Percentiles rank a stretch among this genome's conserved stretches.
Evolutionary conservation across 1,140 invertebrate genomes (phyloP).

Genomic region (Microplitis demolitor): DNA sequence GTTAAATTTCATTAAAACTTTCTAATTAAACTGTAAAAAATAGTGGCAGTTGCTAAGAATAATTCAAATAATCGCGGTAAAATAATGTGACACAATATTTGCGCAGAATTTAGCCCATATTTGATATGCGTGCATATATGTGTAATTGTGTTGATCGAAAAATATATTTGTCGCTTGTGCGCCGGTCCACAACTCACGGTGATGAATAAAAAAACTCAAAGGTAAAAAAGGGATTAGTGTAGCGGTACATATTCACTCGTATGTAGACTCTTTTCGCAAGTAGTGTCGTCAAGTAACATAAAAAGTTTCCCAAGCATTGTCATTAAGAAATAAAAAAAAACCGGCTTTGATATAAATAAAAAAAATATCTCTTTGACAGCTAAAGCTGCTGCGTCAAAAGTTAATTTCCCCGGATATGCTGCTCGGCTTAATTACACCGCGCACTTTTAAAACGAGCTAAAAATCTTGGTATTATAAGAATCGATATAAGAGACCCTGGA

Average conservation of each 20-base stretch:
- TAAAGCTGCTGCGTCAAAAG: background rate
- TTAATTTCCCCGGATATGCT: background rate
- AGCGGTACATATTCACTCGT: too few relatives aligned
- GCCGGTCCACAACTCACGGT: too few relatives aligned
- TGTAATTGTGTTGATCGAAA: too few relatives aligned
- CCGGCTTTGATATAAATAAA: background rate
- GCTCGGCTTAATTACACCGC: slow-evolving; percentile 1
- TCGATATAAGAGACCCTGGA: too few relatives aligned
- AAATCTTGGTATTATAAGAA: background rate
- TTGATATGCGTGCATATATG: background rate
- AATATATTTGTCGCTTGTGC: too few relatives aligned
- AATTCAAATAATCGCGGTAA: background rate
- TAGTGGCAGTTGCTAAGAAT: too few relatives aligned
- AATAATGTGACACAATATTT: too few relatives aligned
- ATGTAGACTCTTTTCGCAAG: too few relatives aligned
- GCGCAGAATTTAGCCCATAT: background rate
- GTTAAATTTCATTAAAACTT: too few relatives aligned
- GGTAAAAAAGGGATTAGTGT: too few relatives aligned
- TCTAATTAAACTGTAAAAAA: too few relatives aligned
- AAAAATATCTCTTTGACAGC: background rate
- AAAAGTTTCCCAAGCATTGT: background rate
- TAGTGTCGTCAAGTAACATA: background rate
- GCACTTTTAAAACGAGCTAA: background rate
- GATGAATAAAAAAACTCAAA: too few relatives aligned
- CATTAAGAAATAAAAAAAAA: background rate